These are phyloP conservation scores for Mongoloraphidia duomilia DNA, from an alignment of 2,888 invertebrate genomes.

Conservation along the genomic window DNA sequence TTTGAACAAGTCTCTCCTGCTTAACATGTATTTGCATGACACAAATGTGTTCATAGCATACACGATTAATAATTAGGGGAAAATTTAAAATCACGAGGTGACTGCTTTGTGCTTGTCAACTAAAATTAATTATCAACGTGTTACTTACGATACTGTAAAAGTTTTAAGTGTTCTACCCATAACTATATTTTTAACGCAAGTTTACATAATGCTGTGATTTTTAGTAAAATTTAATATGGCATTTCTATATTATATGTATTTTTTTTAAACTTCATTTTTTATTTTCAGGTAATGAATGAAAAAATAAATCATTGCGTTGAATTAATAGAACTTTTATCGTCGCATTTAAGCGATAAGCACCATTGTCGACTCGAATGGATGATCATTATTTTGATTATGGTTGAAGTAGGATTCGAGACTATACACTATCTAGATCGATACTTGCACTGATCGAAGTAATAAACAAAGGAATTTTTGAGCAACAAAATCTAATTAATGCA, in stretches of 20 bases:
- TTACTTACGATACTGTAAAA: neutral
- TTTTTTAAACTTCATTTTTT: slow-evolving; percentile 9
- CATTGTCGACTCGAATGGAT: slow-evolving; percentile 92
- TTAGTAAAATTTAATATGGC: neutral
- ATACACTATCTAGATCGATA: slow-evolving; percentile 61
- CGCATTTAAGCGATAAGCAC: slow-evolving; percentile 84
- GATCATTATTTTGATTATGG: slow-evolving; percentile 89
- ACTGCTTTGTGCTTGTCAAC: no score
- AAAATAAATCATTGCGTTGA: slow-evolving; percentile 90
- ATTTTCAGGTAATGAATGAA: slow-evolving; percentile 77
- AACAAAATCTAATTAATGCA: no score
- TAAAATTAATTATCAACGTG: neutral
- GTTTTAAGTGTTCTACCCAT: no score
- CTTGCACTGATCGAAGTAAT: slow-evolving; percentile 9
- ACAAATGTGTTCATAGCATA: no score
- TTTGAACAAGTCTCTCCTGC: neutral
- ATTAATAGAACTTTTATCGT: slow-evolving; percentile 73
- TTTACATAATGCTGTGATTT: no score
- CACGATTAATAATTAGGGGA: no score
- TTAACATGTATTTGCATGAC: no score
- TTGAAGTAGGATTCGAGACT: slow-evolving; percentile 81
- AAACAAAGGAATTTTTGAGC: no score
- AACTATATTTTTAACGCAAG: no score
- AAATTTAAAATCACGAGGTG: no score
- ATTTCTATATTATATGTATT: slow-evolving; percentile 3